These are phyloP conservation scores for Pomacea canaliculata DNA, from an alignment of 2,888 invertebrate species.

Conservation along the genomic window DNA sequence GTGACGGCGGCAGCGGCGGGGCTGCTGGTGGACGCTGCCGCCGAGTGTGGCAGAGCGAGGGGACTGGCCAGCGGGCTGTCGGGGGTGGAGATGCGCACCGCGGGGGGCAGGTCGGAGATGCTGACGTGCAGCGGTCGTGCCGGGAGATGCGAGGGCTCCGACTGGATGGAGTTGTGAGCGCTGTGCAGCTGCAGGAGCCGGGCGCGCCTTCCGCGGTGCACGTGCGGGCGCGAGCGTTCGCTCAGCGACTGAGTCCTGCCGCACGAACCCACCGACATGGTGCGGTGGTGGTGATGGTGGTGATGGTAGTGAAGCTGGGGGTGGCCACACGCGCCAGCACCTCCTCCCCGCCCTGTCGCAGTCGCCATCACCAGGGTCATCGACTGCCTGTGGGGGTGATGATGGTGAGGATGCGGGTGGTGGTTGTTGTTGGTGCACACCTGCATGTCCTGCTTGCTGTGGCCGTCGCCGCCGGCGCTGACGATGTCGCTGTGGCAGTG, in stretches of 20 bases:
- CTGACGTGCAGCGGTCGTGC: conserved; percentile 22
- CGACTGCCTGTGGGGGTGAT: no score
- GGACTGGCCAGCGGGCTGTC: conserved; percentile 16
- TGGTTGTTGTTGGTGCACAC: conserved; percentile 28
- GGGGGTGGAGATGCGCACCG: conserved; percentile 23
- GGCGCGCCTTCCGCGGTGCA: conserved; percentile 25
- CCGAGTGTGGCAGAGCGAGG: background rate
- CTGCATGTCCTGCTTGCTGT: conserved; percentile 28
- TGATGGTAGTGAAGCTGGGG: background rate
- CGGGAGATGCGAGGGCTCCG: conserved; percentile 20
- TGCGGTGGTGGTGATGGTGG: conserved; percentile 2
- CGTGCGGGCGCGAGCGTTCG: conserved; percentile 20
- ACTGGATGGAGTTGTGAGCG: conserved; percentile 35
- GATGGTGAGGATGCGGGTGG: background rate
- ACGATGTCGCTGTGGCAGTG: conserved; percentile 16
- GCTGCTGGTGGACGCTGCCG: background rate
- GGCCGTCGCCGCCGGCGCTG: conserved; percentile 26
- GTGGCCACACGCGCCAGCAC: background rate
- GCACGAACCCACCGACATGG: conserved; percentile 21
- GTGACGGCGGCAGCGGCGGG: background rate
- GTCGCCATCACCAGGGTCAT: background rate
- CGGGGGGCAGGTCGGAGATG: conserved; percentile 26
- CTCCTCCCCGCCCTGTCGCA: background rate
- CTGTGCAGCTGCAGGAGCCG: conserved; percentile 32
- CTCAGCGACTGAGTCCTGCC: conserved; percentile 31